Evolutionary conservation across 2,113 vertebrate genomes (phyloP).

Genomic region (Lepus americanus): DNA sequence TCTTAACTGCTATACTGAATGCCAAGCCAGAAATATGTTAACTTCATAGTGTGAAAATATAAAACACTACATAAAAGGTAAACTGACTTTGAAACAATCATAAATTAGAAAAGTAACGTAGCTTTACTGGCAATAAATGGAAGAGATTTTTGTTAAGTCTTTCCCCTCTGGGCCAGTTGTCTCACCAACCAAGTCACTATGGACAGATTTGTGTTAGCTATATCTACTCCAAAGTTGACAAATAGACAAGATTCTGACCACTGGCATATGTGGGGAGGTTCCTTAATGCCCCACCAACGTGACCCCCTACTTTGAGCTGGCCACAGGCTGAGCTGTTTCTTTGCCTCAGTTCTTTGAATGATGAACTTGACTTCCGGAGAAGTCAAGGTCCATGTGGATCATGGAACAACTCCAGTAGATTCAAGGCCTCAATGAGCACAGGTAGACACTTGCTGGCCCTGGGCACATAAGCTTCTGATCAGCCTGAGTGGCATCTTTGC

Average conservation of each 20-base stretch:
- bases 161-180: neutral
- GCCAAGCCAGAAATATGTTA: neutral
- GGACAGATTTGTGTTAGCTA: neutral
- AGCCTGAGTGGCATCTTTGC: neutral
- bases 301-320: neutral
- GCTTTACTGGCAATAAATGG: neutral
- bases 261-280: neutral
- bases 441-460: neutral
- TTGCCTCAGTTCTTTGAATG: neutral
- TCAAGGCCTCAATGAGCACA: neutral
- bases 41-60: constrained; percentile 7
- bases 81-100: neutral
- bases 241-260: neutral
- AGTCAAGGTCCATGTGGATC: neutral
- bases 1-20: no score
- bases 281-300: neutral
- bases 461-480: neutral
- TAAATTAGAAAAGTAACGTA: neutral
- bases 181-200: neutral
- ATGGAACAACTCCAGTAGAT: neutral
- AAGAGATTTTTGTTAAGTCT: neutral
- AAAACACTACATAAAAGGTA: neutral
- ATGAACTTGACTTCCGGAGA: neutral
- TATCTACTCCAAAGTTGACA: neutral
- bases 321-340: neutral